Conservation (phyloP, 2,888 invertebrate genomes). For the Anorthoa munda region DNA sequence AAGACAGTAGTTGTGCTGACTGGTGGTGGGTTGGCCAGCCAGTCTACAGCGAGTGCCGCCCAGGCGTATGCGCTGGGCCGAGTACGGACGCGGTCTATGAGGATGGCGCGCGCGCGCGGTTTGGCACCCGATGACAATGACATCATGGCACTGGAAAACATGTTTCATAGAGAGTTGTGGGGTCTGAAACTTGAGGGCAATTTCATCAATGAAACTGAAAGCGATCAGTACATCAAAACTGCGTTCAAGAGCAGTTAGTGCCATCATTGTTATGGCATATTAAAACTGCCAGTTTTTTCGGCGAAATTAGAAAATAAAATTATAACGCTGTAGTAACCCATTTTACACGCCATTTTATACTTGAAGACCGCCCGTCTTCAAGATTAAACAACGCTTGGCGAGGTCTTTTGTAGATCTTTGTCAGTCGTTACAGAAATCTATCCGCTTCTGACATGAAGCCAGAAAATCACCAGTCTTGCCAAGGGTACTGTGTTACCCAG, state of each 20-base stretch:
- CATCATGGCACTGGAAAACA: slow-evolving; percentile 74
- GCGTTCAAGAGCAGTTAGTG: not conserved
- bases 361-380: too few relatives aligned
- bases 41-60: slow-evolving; percentile 83
- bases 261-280: too few relatives aligned
- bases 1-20: not conserved
- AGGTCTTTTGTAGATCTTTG: too few relatives aligned
- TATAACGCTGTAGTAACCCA: too few relatives aligned
- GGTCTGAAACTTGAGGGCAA: not conserved
- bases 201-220: not conserved
- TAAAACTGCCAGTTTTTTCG: too few relatives aligned
- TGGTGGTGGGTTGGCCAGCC: slow-evolving; percentile 68
- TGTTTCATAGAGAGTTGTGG: not conserved
- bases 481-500: too few relatives aligned
- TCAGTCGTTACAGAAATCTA: too few relatives aligned
- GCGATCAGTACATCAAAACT: not conserved
- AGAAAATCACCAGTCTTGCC: too few relatives aligned
- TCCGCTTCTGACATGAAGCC: too few relatives aligned
- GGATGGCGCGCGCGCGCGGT: slow-evolving; percentile 69
- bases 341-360: too few relatives aligned
- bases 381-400: too few relatives aligned
- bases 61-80: slow-evolving; percentile 85
- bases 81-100: slow-evolving; percentile 81
- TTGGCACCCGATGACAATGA: slow-evolving; percentile 75
- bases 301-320: too few relatives aligned